Conservation (phyloP, 35 echinoderm and acorn worm genomes). For the Anneissia japonica region DNA sequence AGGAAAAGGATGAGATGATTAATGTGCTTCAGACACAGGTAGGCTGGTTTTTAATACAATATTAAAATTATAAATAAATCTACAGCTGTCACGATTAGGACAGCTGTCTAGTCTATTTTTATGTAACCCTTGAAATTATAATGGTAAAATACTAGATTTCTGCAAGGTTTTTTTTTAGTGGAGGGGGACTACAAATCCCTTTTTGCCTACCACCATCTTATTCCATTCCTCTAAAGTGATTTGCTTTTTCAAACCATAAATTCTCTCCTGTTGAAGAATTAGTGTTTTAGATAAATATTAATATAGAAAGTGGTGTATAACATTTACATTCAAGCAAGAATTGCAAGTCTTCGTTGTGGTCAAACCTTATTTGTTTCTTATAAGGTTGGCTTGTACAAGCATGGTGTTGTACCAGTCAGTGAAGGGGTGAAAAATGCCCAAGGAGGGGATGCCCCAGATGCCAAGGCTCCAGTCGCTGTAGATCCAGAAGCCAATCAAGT, state of each 20-base stretch:
- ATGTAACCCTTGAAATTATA: background rate
- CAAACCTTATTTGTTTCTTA: background rate
- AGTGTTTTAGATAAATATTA: no score
- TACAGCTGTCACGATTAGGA: background rate
- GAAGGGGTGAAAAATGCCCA: background rate
- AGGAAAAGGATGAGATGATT: constrained; percentile 93
- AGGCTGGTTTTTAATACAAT: background rate
- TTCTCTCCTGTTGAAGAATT: no score
- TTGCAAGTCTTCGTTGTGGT: no score
- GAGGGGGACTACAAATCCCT: background rate
- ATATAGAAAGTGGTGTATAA: no score
- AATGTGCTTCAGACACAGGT: constrained; percentile 90
- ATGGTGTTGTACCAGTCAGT: background rate
- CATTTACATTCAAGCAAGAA: no score
- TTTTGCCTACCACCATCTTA: background rate
- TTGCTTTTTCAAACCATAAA: no score
- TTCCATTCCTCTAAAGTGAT: background rate
- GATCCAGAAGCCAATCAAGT: background rate
- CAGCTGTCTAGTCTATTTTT: background rate
- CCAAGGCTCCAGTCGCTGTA: background rate
- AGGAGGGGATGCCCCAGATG: background rate
- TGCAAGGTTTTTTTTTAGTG: no score
- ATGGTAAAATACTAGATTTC: background rate
- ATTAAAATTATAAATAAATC: background rate
- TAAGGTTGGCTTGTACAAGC: background rate